Percentiles rank a stretch among this genome's conserved stretches.
Evolutionary conservation across 37 sponge, comb jelly and placozoan genomes (phyloP).

Genomic region (Aphrocallistes beatrix): DNA sequence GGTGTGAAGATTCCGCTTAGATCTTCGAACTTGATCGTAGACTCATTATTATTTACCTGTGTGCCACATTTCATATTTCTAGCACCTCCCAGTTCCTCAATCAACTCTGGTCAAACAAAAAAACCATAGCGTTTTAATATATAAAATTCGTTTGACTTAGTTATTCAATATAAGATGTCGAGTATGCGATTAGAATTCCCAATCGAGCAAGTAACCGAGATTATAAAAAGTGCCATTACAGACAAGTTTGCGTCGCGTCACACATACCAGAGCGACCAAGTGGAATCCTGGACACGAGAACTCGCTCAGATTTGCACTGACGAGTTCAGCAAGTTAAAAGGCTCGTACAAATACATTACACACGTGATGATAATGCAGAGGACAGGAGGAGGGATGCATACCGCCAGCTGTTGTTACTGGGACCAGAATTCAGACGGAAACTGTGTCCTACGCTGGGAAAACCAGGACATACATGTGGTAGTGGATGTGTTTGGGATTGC

Average conservation of each 20-base stretch:
- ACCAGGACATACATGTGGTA: conserved; percentile 6
- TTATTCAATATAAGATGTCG: neutral
- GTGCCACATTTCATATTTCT: too few species aligned
- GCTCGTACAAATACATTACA: neutral
- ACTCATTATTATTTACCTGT: too few species aligned
- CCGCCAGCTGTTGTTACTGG: conserved; percentile 3
- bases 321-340: neutral
- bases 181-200: neutral
- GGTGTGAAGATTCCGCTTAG: too few species aligned
- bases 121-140: neutral
- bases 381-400: neutral
- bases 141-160: neutral
- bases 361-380: neutral
- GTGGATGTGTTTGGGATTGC: conserved; percentile 19
- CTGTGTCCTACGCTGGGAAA: neutral
- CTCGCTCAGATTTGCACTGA: neutral
- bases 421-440: neutral
- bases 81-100: too few species aligned
- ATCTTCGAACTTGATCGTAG: too few species aligned
- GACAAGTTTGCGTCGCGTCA: neutral
- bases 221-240: neutral
- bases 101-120: too few species aligned
- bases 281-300: neutral
- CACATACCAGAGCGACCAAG: neutral
- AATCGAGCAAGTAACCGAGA: neutral